Percentiles rank a stretch among this genome's conserved stretches.
phyloP scores from a whole-genome alignment of 92 coral and sea anemone genomes.

The Palythoa grandis region DNA sequence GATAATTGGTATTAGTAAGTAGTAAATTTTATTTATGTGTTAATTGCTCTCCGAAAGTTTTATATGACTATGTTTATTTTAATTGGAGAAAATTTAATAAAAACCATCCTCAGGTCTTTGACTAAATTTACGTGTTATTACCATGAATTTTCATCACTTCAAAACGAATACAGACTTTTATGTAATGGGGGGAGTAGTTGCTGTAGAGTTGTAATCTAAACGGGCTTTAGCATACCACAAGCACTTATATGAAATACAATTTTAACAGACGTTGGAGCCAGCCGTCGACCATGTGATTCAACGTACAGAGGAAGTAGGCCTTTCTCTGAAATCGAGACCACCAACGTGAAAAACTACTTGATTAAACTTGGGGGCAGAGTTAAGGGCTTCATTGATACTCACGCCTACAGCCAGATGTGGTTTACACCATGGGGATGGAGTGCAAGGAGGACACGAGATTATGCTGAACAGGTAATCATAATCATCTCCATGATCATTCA shows the following conservation, averaged over 20 bases:
- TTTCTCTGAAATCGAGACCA: conserved; percentile 74
- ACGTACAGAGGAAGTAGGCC: conserved; percentile 64
- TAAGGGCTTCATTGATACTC: conserved; percentile 90
- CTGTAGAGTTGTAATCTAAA: no score
- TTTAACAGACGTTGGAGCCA: conserved; percentile 60
- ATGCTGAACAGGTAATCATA: conserved; percentile 62
- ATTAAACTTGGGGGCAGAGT: conserved; percentile 39
- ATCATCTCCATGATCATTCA: background rate
- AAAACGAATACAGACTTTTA: background rate
- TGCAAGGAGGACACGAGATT: conserved; percentile 38
- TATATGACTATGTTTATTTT: no score
- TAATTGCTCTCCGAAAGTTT: no score
- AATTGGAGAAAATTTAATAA: no score
- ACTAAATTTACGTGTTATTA: no score
- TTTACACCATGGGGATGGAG: conserved; percentile 98
- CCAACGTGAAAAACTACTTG: conserved; percentile 62
- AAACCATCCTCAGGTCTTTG: background rate
- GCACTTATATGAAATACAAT: background rate
- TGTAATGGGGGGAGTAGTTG: background rate
- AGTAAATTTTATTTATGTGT: no score
- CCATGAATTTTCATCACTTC: background rate
- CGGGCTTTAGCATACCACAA: background rate
- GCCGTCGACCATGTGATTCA: conserved; percentile 56
- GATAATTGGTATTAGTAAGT: no score
- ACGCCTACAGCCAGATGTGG: conserved; percentile 94